Conservation (phyloP, 35 echinoderm and acorn worm species). For the Nesometra sesokonis region DNA sequence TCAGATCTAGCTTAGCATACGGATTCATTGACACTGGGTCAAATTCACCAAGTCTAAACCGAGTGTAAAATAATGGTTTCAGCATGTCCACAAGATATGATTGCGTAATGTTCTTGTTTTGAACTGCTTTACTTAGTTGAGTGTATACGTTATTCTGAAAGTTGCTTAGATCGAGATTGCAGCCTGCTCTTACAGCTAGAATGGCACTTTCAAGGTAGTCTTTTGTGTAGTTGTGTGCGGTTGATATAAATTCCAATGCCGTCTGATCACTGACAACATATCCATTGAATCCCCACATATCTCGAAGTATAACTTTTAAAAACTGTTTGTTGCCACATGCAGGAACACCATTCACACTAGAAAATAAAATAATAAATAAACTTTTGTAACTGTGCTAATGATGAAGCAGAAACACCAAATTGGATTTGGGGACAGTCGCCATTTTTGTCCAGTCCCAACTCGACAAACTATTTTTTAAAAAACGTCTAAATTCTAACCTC, state of each 20-base stretch:
- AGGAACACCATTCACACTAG: conserved; percentile 88
- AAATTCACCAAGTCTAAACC: conserved; percentile 86
- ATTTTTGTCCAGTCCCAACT: too few species aligned
- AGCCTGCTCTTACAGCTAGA: conserved; percentile 44
- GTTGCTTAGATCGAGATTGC: conserved; percentile 61
- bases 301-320: conserved; percentile 64
- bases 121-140: conserved; percentile 43
- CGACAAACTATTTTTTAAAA: too few species aligned
- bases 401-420: too few species aligned
- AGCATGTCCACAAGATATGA: conserved; percentile 17
- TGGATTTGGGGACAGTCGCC: too few species aligned
- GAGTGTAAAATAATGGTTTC: conserved; percentile 81
- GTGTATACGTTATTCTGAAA: conserved; percentile 32
- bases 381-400: too few species aligned
- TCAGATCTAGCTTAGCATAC: conserved; percentile 31
- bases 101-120: conserved; percentile 25
- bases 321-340: conserved; percentile 65
- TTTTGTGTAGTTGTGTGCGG: conserved; percentile 59
- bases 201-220: conserved; percentile 50
- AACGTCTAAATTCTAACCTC: too few species aligned
- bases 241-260: conserved; percentile 53
- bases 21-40: conserved; percentile 83
- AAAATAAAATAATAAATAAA: background rate
- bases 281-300: conserved; percentile 75
- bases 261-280: conserved; percentile 80